These are phyloP conservation scores for Neuroscelio doddi DNA, from an alignment of 2,888 invertebrate genomes.

Conservation along the genomic window DNA sequence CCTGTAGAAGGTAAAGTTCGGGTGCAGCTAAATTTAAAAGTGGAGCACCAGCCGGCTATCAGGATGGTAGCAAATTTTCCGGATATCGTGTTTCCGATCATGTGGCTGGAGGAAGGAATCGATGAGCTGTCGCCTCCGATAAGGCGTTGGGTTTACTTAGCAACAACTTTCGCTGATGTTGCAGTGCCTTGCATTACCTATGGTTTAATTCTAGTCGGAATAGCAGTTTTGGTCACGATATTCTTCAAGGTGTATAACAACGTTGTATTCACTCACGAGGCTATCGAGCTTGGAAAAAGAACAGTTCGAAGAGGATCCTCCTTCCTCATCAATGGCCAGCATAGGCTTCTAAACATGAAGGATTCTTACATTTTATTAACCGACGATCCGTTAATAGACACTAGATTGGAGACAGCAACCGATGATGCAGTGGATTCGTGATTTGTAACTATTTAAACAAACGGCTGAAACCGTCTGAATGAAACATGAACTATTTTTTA, in stretches of 20 bases:
- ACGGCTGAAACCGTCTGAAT: constrained; percentile 1
- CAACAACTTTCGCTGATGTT: constrained; percentile 84
- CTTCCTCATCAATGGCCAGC: constrained; percentile 76
- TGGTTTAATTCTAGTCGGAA: constrained; percentile 81
- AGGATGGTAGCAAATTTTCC: constrained; percentile 84
- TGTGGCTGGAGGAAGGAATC: constrained; percentile 93
- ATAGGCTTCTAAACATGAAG: constrained; percentile 75
- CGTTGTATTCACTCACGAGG: constrained; percentile 81
- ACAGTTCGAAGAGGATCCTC: constrained; percentile 81
- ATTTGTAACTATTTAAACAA: neutral
- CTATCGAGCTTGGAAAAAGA: constrained; percentile 84
- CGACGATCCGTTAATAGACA: constrained; percentile 53
- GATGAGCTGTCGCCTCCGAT: constrained; percentile 86
- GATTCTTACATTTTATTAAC: constrained; percentile 76
- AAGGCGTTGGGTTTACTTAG: constrained; percentile 85
- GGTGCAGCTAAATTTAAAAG: constrained; percentile 86
- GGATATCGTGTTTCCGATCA: constrained; percentile 86
- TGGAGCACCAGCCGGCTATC: constrained; percentile 82
- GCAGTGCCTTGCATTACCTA: constrained; percentile 82
- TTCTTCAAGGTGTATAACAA: constrained; percentile 85
- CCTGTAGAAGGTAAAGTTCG: constrained; percentile 87
- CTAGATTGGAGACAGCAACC: constrained; percentile 24
- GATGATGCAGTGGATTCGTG: constrained; percentile 23
- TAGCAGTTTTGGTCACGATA: constrained; percentile 77
- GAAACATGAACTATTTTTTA: neutral